phyloP scores from a whole-genome alignment of 2,888 invertebrate genomes.

The Oxyteleia sp. region DNA sequence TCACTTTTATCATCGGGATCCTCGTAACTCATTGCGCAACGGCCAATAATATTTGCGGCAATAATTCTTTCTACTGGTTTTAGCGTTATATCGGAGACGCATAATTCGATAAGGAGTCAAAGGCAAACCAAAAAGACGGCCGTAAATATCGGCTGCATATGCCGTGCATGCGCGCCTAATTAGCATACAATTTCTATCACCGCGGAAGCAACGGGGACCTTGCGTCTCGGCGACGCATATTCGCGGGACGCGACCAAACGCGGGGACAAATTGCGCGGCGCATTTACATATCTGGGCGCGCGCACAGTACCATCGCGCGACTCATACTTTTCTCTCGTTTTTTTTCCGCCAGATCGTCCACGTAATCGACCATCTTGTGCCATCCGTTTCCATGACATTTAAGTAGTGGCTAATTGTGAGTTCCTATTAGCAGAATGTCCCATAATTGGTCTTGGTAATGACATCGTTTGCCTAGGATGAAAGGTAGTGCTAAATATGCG shows the following conservation, averaged over 20 bases:
- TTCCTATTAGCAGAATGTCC: constrained; percentile 17
- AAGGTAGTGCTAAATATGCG: not conserved
- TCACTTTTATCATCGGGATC: constrained; percentile 20
- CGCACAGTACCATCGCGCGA: constrained; percentile 41
- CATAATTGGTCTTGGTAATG: constrained; percentile 27
- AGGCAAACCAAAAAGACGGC: constrained; percentile 23
- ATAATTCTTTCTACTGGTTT: constrained; percentile 39
- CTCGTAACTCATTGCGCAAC: constrained; percentile 28
- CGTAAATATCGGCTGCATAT: constrained; percentile 19
- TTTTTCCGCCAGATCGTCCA: constrained; percentile 1
- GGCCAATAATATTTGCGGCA: constrained; percentile 1
- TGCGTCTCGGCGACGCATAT: constrained; percentile 61
- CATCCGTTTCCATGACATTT: constrained; percentile 36
- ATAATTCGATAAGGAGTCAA: constrained; percentile 58
- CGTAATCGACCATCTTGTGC: constrained; percentile 28
- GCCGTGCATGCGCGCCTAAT: constrained; percentile 73
- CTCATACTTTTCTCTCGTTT: constrained; percentile 18
- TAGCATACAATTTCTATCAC: constrained; percentile 85
- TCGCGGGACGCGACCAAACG: constrained; percentile 72
- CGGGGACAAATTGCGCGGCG: constrained; percentile 78
- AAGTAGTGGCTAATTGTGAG: constrained; percentile 38
- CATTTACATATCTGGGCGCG: constrained; percentile 81
- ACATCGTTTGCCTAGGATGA: not conserved
- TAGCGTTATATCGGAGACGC: constrained; percentile 40
- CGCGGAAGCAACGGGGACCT: constrained; percentile 74